Evolutionary conservation across 2,113 vertebrate genomes (phyloP), one percentile per base, ranked within the genome.

Genomic region (Henicopernis longicauda): DNA sequence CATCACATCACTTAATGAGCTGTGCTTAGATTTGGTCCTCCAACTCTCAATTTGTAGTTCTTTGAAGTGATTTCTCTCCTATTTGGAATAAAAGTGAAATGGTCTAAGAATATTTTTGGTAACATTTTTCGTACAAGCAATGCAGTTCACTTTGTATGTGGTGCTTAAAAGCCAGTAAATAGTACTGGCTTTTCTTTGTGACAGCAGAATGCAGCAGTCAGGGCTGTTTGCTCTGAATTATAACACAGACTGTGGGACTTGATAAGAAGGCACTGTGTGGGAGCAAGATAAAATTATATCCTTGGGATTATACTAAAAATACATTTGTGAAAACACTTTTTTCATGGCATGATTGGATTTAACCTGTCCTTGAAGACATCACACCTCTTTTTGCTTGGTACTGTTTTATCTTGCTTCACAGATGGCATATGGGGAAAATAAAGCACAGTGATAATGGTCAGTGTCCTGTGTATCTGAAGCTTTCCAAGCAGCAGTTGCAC

Each of bases 281-380:
- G 92, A 94, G 74, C 72, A 73, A 97, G 93, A 97, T 95, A 97
- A 93, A 87, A 92, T 95, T 87, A 67, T 54, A 65, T 94, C 82
- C 71, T 86, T 94, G 87, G 85, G 82, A 90, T 95, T 95, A 78
- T 86, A 8, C 89, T 96, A 89, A 95, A 96, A 95, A 96, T 95
- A 90, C 22, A 32, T 83, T 52, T 76, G 61, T 84, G 95, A 94
- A 92, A 94, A 69, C 0, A 5, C 40, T 65, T 19, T 90, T 93
- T 93, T 93, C 52, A 3, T 82, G 79, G 77, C 49, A 69, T 0
- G 0, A 38, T 79, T 95, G 65, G 83, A 73, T 89, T 91, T 96
- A 93, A 86, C 91, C 90, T 91, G 97, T 87, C 94, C 95, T 95
- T 95, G 95, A 94, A 97, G 96, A 86, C 82, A 76, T 73, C 69